Conservation (phyloP, 2,888 invertebrate species). For the Drosophila parthenogenetica region DNA sequence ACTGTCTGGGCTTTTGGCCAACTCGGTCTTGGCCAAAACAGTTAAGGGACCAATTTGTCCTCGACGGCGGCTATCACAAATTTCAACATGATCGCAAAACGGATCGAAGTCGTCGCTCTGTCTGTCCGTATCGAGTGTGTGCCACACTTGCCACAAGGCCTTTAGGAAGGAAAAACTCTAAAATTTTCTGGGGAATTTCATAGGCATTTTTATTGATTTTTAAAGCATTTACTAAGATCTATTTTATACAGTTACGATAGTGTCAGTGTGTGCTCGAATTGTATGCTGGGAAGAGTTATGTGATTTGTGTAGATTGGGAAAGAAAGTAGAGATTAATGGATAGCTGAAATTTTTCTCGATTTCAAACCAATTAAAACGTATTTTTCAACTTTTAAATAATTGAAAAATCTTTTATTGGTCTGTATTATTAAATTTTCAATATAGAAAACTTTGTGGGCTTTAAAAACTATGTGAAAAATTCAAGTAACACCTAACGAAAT, state of each 20-base stretch:
- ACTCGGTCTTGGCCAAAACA: slow-evolving; percentile 16
- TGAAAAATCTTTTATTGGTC: too few relatives aligned
- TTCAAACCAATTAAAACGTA: too few relatives aligned
- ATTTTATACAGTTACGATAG: neutral
- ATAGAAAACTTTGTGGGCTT: too few relatives aligned
- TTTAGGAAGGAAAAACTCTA: slow-evolving; percentile 10
- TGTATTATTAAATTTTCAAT: too few relatives aligned
- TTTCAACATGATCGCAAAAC: slow-evolving; percentile 73
- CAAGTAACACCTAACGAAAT: too few relatives aligned
- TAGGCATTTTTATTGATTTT: slow-evolving; percentile 61
- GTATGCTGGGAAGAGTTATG: too few relatives aligned
- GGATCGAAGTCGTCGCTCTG: slow-evolving; percentile 35
- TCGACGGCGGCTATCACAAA: slow-evolving; percentile 75
- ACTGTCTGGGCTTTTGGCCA: slow-evolving; percentile 33
- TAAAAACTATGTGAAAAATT: too few relatives aligned
- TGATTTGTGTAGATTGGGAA: neutral
- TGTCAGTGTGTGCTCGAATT: neutral
- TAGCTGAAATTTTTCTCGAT: too few relatives aligned
- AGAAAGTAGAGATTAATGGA: too few relatives aligned
- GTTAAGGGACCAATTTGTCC: slow-evolving; percentile 80
- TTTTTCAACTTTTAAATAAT: too few relatives aligned
- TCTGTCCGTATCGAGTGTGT: slow-evolving; percentile 22
- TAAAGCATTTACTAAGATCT: slow-evolving; percentile 28
- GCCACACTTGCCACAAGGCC: slow-evolving; percentile 33
- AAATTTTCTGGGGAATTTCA: slow-evolving; percentile 51